Base-by-base conservation (phyloP, 2,888 invertebrate genomes). In the Eremobia ochroleuca region DNA sequence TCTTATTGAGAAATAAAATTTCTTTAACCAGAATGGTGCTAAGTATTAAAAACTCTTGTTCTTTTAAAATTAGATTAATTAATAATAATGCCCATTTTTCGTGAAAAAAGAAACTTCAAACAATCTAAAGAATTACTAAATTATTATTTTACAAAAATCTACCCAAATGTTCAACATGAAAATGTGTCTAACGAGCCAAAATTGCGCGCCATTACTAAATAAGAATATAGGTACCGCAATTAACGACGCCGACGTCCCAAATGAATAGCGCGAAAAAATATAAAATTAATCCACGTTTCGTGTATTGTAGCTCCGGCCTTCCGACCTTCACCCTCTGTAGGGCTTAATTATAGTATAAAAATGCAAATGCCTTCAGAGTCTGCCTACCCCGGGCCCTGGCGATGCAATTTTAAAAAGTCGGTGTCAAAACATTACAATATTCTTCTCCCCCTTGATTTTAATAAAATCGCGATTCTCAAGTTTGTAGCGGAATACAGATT, bases 271-370 rank as follows among this genome's bases (percentile, higher is more conserved):
- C 74, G 84, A 85, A 87, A 83, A 88, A 79, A 87, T 82, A 76
- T 83, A 82, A 83, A 88, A 83, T 88, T 79, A 85, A 88, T 90
- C 85, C 79, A 77, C 78, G 37, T 81, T 79, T 78, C 79, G 75
- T 82, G 70, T 81, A 79, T 79, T 79, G 85, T 76, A 76, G 59
- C 79, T 46, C 59, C 25, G 73, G 73, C 18, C 37, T 74, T 74
- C 66, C 70, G 65, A n/a, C 73, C 49, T 65, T 74, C 71, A 59
- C 84, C 87, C 87, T 77, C 82, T 77, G 78, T 75, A 77, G 77
- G 61, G 69, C 87, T 90, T 92, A 90, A 92, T 92, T 92, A 90
- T 86, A 82, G 87, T 88, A 92, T 91, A 90, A 92, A 92, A 92
- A 92, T 92, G 92, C 92, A 91, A 92, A 92, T 92, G 77, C 76